phyloP scores from a whole-genome alignment of 2,797 vertebrate species.

The Takifugu ocellatus region DNA sequence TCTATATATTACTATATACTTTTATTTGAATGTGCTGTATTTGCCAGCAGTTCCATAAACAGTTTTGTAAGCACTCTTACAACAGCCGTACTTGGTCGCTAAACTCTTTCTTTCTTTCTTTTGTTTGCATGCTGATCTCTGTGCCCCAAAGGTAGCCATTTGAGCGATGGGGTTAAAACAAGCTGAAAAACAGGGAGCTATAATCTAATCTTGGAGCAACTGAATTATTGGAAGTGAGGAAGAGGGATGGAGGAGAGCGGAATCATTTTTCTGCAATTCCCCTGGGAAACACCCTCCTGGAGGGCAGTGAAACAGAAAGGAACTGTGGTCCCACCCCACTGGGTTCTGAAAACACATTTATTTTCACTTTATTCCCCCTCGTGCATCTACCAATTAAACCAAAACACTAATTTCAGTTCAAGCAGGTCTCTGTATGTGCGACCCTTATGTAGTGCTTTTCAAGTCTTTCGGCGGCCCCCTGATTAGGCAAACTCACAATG shows the following conservation, averaged over 20 bases:
- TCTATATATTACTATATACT: constrained; percentile 19
- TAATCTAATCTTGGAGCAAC: constrained; percentile 76
- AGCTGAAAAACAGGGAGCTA: constrained; percentile 60
- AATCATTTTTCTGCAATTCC: constrained; percentile 55
- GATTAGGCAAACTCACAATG: constrained; percentile 57
- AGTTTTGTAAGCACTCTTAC: constrained; percentile 51
- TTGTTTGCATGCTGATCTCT: constrained; percentile 49
- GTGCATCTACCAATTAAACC: constrained; percentile 31
- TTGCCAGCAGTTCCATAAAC: constrained; percentile 53
- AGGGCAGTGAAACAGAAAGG: constrained; percentile 31
- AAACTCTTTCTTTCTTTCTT: constrained; percentile 1
- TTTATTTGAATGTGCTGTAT: constrained; percentile 44
- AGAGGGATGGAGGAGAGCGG: constrained; percentile 51
- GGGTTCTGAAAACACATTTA: constrained; percentile 33
- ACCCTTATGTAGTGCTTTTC: constrained; percentile 47
- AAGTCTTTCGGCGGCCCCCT: constrained; percentile 43
- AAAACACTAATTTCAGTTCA: constrained; percentile 39
- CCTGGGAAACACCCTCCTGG: constrained; percentile 23
- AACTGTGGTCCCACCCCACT: constrained; percentile 28
- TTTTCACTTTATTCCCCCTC: constrained; percentile 12
- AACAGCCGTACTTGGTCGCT: constrained; percentile 50
- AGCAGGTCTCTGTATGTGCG: constrained; percentile 41
- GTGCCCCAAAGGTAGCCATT: constrained; percentile 60
- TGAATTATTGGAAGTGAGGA: constrained; percentile 66
- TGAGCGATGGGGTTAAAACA: constrained; percentile 71